Evolutionary conservation across 1,140 invertebrate species (phyloP), one percentile per base, ranked within the genome.

Genomic region (Leptinotarsa undecemlineata): DNA sequence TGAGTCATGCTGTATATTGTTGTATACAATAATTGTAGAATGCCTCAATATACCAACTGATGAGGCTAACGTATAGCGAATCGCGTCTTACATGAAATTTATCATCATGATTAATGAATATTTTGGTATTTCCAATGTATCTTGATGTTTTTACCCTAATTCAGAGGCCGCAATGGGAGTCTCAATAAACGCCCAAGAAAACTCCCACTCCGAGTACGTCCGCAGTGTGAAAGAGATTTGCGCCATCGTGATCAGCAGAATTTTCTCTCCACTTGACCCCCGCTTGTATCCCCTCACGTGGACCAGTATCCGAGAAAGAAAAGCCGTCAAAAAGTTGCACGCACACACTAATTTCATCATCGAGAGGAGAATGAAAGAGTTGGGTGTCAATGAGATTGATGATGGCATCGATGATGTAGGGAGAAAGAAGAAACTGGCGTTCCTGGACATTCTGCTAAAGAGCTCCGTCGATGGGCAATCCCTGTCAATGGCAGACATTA

Each of bases 401-500:
- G 26, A 64, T 61, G 14, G 2, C 21, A 33, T 51, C 15, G 63
- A 78, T 62, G 76, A 79, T 78, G 68, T 75, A 77, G 80, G 80
- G 42, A 85, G 85, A 69, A 90, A 89, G 82, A 89, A 87, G 79
- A 85, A 88, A 74, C 79, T 91, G 19, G 92, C 93, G 1, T 95
- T 96, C 83, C 85, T 96, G 66, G 94, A 95, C 85, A 83, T 93
- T 61, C 81, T 94, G 13, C 87, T 94, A 26, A 87, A 90, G 80
- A 86, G 86, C 73, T 19, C 15, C 3, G 83, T 81, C 3, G 86
- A 90, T 69, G 90, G 88, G 6, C 83, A 85, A 8, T 83, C 85
- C 8, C 84, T 94, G 20, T 84, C 87, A 0, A 87, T 90, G 75
- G 88, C 89, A 72, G 90, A 93, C 79, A 92, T 95, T 67, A 86